Base-by-base conservation (phyloP, 2,797 vertebrate genomes). In the Sphenopsis melanotis region DNA sequence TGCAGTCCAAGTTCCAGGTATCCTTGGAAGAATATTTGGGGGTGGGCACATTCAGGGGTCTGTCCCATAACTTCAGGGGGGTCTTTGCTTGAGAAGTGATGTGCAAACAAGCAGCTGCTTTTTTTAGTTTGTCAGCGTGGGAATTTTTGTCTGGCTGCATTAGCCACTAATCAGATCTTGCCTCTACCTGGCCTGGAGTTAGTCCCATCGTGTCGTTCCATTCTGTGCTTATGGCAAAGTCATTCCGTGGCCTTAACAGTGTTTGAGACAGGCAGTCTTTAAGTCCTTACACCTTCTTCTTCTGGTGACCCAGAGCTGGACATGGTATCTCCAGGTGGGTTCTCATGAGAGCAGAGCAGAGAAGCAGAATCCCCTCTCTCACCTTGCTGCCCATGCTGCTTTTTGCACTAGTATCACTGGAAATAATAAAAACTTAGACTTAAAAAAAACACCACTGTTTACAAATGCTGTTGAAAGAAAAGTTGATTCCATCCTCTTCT, bases 201-300 rank as follows among this genome's bases (percentile, higher is more conserved):
- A 29, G 11, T 56, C 6, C 15, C 32, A 8, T 64, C 0, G 0
- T 56, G 24, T 34, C 0, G 0, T n/a, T 65, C 26, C 14, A 8
- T 32, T 41, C 32, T 23, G 19, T 32, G 19, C n/a, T 71, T 36
- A 8, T n/a, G 18, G 12, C 32, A 63, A 11, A 49, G 19, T 42
- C 5, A 15, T 37, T 79, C 27, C 24, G 23, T 57, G 42, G 15
- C 27, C 15, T 20, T 37, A 29, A 11, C 15, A 29, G 12, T 37
- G 22, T 37, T 50, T 65, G 23, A 50, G 59, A 30, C 37, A 64
- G 50, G 15, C 42, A 44, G 3, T 32, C 50, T 49, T 32, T 24
- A 29, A 11, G 9, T 32, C 9, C 32, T 44, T 71, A 24, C 32
- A 44, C 16, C 9, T 63, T 30, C 17, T 46, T 39, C 21, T 79